Evolutionary conservation across 2,888 invertebrate genomes (phyloP), one percentile per base, ranked within the genome.

Genomic region (Synanthedon myopaeformis): DNA sequence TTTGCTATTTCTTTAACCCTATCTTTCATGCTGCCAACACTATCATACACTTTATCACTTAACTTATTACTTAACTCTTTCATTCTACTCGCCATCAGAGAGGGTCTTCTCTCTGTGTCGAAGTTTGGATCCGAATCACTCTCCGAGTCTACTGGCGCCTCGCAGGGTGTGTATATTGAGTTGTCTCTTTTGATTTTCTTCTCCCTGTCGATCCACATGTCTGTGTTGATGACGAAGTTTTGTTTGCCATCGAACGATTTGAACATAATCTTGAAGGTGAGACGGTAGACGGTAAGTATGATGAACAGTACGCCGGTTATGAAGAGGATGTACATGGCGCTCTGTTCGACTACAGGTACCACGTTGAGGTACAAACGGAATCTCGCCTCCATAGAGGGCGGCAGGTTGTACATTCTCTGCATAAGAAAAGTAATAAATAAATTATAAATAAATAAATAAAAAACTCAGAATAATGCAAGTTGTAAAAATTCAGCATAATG

Each of bases 341-440:
- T 76, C 55, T 83, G 79, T 70, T 93, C 91, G 0, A 91, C 84
- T 0, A 89, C 64, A 0, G 95, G 95, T 3, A 94, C 70, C 4
- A 93, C 87, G 68, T 93, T 92, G 4, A 95, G 76, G 72, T 95
- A 95, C 11, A 95, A 74, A 58, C 89, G 88, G 79, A 95, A 95
- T 23, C 91, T 90, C 35, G 88, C 80, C 54, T 89, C 86, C 62
- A 95, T 72, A 0, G 75, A 70, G 1, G 89, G 80, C 0, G 95
- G 92, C 3, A 95, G 82, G 3, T 88, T 79, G 64, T 90, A 88
- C 91, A 95, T 90, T 67, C 91, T 90, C 95, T 94, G 89, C 41
- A 78, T 82, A 67, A 60, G 52, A 49, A 49, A 23, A 17, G 17
- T 49, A n/a, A n/a, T n/a, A n/a, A n/a, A n/a, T n/a, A n/a, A n/a